Evolutionary conservation across 1,140 invertebrate species (phyloP).

Genomic region (Frieseomelitta varia): DNA sequence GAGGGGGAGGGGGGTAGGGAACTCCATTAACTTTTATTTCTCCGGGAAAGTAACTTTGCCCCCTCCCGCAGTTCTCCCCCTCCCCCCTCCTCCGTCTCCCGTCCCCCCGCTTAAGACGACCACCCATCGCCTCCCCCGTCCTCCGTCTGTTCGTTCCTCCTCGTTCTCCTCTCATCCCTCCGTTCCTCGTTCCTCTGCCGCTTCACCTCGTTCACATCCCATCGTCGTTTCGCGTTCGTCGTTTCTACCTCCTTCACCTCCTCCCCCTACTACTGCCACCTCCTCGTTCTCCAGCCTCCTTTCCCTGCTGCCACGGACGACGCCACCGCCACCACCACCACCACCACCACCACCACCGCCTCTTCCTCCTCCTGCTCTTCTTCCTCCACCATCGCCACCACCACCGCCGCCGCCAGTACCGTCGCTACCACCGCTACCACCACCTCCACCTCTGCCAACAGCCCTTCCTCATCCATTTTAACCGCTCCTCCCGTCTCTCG

Average conservation of each 20-base stretch:
- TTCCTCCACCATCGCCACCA: neutral
- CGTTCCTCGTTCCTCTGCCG: slow-evolving; percentile 8
- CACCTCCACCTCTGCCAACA: slow-evolving; percentile 22
- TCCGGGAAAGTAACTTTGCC: slow-evolving; percentile 77
- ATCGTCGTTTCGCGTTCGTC: slow-evolving; percentile 20
- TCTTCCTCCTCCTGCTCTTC: no score
- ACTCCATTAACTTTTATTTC: slow-evolving; percentile 81
- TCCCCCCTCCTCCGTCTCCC: neutral
- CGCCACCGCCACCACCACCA: neutral
- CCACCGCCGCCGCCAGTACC: neutral
- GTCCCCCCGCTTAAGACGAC: slow-evolving; percentile 2
- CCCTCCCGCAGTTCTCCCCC: slow-evolving; percentile 40
- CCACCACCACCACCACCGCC: slow-evolving; percentile 25
- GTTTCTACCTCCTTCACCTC: neutral
- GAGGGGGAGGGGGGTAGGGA: slow-evolving; percentile 60
- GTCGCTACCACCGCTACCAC: neutral
- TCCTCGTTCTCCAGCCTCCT: neutral
- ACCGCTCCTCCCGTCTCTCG: slow-evolving; percentile 26
- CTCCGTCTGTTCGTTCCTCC: slow-evolving; percentile 8
- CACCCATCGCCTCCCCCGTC: slow-evolving; percentile 6
- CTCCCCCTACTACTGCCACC: neutral
- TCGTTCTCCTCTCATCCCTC: neutral
- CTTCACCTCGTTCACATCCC: slow-evolving; percentile 21
- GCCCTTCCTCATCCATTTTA: slow-evolving; percentile 35
- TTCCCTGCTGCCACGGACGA: no score